Base-by-base conservation (phyloP, 2,797 vertebrate species). In the Adrianichthys oophorus region DNA sequence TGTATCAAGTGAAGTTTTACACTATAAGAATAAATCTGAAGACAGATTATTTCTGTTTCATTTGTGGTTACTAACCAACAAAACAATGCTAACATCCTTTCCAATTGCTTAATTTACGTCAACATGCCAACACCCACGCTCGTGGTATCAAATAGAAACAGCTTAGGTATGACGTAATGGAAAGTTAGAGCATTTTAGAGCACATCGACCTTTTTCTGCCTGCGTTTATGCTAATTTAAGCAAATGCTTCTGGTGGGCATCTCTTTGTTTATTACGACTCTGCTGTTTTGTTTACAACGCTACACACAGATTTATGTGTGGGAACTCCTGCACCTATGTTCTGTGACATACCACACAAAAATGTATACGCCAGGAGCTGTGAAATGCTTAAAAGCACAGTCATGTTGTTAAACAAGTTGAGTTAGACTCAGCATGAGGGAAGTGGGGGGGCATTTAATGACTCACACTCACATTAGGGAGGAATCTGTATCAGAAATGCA, bases 151-250 rank as follows among this genome's bases (percentile, higher is more conserved):
- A 23, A 32, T 4, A 7, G 57, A 6, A 65, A 53, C 2, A 67
- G 18, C 17, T 13, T 37, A 44, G 59, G 29, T n/a, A 37, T 21
- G 52, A 29, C 15, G 15, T 68, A 63, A 64, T 66, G 74, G 70
- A 82, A 87, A 78, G 62, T 16, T 29, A 15, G 59, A 19, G 54
- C 51, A 50, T 68, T 59, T 61, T 48, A 65, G 24, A 68, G 55
- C 15, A 18, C 13, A 52, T 80, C 41, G 37, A 46, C 62, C 40
- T 17, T 19, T 61, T 62, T 57, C 75, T 29, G 5, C 65, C 68
- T 65, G 73, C 18, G 40, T 50, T 70, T 72, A 42, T 37, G 10
- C 32, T 37, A 18, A 29, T 52, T 47, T 19, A 61, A 15, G 47
- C 43, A 62, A 46, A 62, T 70, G 56, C 52, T 68, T 67, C 74